Percentiles rank a stretch among this genome's conserved stretches.
phyloP scores from a whole-genome alignment of 2,113 vertebrate species.

The Saguinus imperator region DNA sequence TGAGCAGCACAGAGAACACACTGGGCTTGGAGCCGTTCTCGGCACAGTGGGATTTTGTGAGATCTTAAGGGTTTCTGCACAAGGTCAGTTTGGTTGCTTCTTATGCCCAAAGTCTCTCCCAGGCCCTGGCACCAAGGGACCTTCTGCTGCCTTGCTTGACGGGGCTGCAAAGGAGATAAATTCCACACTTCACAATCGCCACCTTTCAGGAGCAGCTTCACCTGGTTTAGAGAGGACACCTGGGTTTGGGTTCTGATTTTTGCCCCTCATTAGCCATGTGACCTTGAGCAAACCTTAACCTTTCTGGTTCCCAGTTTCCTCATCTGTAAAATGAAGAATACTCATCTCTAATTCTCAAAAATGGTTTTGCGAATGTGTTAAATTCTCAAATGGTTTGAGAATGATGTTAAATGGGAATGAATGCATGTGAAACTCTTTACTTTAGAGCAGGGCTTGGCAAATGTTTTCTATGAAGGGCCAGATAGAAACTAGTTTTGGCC shows the following conservation, averaged over 20 bases:
- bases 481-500: not conserved
- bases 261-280: not conserved
- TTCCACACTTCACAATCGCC: not conserved
- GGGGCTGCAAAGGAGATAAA: accelerated
- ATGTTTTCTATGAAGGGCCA: not conserved
- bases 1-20: not conserved
- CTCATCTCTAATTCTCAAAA: not conserved
- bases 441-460: not conserved
- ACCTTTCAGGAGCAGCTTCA: not conserved
- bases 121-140: accelerated
- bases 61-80: not conserved
- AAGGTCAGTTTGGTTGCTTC: not conserved
- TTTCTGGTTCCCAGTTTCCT: not conserved
- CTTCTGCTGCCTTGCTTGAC: no score
- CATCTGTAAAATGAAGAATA: not conserved
- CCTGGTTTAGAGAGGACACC: not conserved
- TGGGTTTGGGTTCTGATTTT: not conserved
- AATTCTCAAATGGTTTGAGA: not conserved
- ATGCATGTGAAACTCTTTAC: not conserved
- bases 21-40: not conserved
- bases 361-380: not conserved
- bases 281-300: not conserved
- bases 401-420: no score
- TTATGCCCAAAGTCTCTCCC: not conserved
- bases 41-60: not conserved